Conservation (phyloP, 2,888 invertebrate genomes). For the Cylloceria caligata region DNA sequence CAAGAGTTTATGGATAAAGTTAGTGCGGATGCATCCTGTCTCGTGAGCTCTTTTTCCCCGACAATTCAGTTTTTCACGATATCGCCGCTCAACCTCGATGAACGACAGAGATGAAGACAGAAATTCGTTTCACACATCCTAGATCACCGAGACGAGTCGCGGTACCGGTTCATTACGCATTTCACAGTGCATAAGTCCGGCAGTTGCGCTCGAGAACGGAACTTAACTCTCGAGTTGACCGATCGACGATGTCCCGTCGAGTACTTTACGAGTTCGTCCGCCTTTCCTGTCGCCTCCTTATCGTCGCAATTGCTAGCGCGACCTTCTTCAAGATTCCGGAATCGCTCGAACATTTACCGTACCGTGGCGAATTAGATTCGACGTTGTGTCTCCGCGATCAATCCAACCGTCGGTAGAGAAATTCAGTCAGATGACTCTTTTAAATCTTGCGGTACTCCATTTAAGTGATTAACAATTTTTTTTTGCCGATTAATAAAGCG, state of each 20-base stretch:
- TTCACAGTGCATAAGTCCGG: conserved; percentile 82
- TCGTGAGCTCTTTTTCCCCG: neutral
- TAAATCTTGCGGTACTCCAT: neutral
- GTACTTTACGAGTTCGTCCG: conserved; percentile 70
- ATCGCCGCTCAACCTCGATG: conserved; percentile 54
- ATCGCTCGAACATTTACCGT: conserved; percentile 33
- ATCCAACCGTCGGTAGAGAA: conserved; percentile 13
- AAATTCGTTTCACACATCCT: conserved; percentile 74
- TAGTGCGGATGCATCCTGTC: neutral
- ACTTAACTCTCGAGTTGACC: conserved; percentile 68
- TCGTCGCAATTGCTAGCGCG: conserved; percentile 56
- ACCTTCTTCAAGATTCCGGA: conserved; percentile 65
- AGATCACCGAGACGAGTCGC: conserved; percentile 66
- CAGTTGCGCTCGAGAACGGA: conserved; percentile 74
- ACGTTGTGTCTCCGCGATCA: conserved; percentile 41
- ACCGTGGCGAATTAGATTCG: conserved; percentile 36
- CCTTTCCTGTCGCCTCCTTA: conserved; percentile 24
- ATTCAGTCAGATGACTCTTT: conserved; percentile 27
- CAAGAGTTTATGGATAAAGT: neutral
- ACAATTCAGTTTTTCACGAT: neutral
- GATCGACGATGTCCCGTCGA: conserved; percentile 77
- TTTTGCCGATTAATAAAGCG: conserved; percentile 33
- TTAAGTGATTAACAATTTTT: conserved; percentile 33
- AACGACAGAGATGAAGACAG: conserved; percentile 33
- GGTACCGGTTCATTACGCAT: conserved; percentile 78